These are phyloP conservation scores for Hipparchia sbordonii DNA, from an alignment of 2,888 invertebrate genomes.

Conservation along the genomic window DNA sequence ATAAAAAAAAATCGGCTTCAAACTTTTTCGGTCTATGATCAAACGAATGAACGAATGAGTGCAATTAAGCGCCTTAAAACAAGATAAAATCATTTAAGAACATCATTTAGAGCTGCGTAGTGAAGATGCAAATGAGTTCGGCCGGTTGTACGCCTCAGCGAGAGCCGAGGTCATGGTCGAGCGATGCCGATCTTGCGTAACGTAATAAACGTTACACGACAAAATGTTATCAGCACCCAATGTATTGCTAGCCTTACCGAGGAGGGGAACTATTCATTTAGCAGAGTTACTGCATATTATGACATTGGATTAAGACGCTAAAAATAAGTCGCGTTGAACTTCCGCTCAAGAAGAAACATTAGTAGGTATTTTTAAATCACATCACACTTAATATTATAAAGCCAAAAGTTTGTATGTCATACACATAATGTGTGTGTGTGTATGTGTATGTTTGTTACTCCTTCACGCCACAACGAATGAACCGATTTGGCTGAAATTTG, in stretches of 20 bases:
- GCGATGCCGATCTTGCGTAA: slow-evolving; percentile 19
- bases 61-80: background rate
- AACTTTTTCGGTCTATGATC: background rate
- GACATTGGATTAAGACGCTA: background rate
- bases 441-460: too few relatives aligned
- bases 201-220: slow-evolving; percentile 11
- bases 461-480: too few relatives aligned
- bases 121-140: slow-evolving; percentile 29
- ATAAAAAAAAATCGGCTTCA: too few relatives aligned
- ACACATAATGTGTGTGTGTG: too few relatives aligned
- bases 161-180: slow-evolving; percentile 26
- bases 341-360: background rate
- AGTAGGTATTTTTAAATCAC: background rate
- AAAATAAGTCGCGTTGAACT: slow-evolving; percentile 10
- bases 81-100: slow-evolving; percentile 1
- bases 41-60: background rate
- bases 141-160: slow-evolving; percentile 33
- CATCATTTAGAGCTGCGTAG: slow-evolving; percentile 1
- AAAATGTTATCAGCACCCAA: slow-evolving; percentile 4
- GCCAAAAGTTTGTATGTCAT: too few relatives aligned
- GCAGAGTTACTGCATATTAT: background rate
- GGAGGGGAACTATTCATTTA: slow-evolving; percentile 1
- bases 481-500: too few relatives aligned
- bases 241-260: background rate
- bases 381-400: too few relatives aligned